These are phyloP conservation scores for Euschistus heros DNA, from an alignment of 1,140 invertebrate genomes.

Conservation along the genomic window DNA sequence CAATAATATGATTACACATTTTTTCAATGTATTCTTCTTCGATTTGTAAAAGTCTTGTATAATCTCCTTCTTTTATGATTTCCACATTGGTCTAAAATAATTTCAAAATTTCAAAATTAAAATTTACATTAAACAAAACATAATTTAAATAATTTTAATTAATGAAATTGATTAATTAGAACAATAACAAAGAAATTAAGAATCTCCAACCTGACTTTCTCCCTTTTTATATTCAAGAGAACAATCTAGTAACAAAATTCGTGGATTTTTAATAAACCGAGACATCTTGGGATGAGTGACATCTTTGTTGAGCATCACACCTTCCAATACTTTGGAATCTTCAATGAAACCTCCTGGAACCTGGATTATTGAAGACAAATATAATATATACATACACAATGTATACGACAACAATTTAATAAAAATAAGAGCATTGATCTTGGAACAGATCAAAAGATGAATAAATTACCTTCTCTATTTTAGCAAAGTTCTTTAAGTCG, in stretches of 20 bases:
- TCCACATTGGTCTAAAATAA: conserved; percentile 81
- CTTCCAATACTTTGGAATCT: conserved; percentile 86
- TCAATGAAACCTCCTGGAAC: conserved; percentile 86
- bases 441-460: too few relatives aligned
- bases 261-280: conserved; percentile 87
- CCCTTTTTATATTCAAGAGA: conserved; percentile 98
- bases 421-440: not conserved
- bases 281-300: conserved; percentile 97
- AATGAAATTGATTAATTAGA: too few relatives aligned
- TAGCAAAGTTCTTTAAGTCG: conserved; percentile 96
- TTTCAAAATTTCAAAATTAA: not conserved
- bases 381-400: too few relatives aligned
- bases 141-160: not conserved
- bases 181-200: too few relatives aligned
- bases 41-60: conserved; percentile 80
- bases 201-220: conserved; percentile 59
- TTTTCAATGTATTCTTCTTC: conserved; percentile 93
- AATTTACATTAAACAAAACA: not conserved
- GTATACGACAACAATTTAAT: not conserved
- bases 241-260: conserved; percentile 92
- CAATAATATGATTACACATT: conserved; percentile 87
- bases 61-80: conserved; percentile 90
- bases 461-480: conserved; percentile 81
- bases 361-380: not conserved
- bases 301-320: conserved; percentile 98